Conservation (phyloP, 2,888 invertebrate genomes). For the Pyrrhia umbra region DNA sequence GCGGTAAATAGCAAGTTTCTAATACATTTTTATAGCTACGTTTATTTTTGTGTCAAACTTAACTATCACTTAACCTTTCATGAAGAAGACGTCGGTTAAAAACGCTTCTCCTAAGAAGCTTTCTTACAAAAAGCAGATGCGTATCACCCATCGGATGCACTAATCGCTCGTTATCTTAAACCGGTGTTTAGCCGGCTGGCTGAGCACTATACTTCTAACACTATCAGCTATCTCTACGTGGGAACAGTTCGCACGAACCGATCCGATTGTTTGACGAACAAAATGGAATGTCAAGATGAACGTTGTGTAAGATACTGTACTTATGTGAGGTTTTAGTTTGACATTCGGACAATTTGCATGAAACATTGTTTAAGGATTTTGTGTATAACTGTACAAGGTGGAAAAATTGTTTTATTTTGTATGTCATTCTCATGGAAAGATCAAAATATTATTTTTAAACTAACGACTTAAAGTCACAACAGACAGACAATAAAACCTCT, state of each 20-base stretch:
- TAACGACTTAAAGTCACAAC: no score
- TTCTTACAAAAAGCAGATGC: slow-evolving; percentile 53
- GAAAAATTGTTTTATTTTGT: slow-evolving; percentile 56
- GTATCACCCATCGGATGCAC: slow-evolving; percentile 59
- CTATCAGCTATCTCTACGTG: slow-evolving; percentile 73
- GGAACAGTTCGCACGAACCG: slow-evolving; percentile 82
- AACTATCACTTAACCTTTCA: slow-evolving; percentile 12
- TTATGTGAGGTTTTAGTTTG: slow-evolving; percentile 72
- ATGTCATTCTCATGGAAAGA: no score
- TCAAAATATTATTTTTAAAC: no score
- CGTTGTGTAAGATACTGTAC: slow-evolving; percentile 78
- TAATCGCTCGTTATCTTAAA: slow-evolving; percentile 76
- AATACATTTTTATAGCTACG: background rate
- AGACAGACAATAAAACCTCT: no score
- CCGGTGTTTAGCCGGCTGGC: slow-evolving; percentile 78
- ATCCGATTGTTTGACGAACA: slow-evolving; percentile 82
- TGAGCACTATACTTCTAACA: slow-evolving; percentile 69
- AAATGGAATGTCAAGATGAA: slow-evolving; percentile 89
- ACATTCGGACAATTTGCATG: slow-evolving; percentile 82
- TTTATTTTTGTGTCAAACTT: background rate
- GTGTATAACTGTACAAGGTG: slow-evolving; percentile 66
- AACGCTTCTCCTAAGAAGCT: slow-evolving; percentile 25
- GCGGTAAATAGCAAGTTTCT: background rate
- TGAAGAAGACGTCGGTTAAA: slow-evolving; percentile 21
- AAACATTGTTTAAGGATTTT: slow-evolving; percentile 75